Base-by-base conservation (phyloP, 35 echinoderm and acorn worm genomes). In the Lytechinus variegatus region DNA sequence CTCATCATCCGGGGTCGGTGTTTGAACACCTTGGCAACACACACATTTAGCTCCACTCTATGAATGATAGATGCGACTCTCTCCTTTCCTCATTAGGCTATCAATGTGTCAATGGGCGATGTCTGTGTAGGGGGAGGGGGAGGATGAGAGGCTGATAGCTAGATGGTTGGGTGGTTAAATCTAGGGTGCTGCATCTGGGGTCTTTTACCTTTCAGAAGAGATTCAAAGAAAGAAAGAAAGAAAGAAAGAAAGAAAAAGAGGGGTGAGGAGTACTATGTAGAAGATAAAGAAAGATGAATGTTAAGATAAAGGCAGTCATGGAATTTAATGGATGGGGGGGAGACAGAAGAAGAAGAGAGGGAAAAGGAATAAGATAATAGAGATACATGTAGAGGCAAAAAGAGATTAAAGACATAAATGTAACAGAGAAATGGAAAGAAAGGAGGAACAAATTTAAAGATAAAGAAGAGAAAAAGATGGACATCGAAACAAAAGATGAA, bases 11-110 rank as follows among this genome's bases (percentile, higher is more conserved):
- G 27, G 13, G 29, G 3, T 21, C 88, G 52, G 27, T 90, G 88
- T 90, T 90, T 90, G 88, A 90, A 90, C 88, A 90, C 88, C 88
- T 90, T 90, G 88, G 88, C 29, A 90, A 54, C 88, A 90, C 88
- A 90, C 88, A 52, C 52, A 44, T 52, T 54, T 90, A 54, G 88
- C 88, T 44, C 66, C 52, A 90, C 88, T 90, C 29, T 44, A 33
- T 52, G 29, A 54, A 90, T 90, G 88, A 90, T 90, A 90, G 88
- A 90, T 90, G 52, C 88, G 52, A 90, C 88, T 90, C 88, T 90
- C 88, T 90, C 88, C 16, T 90, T 90, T 90, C 29, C 11, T 90
- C 88, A 90, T 90, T 44, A 90, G 88, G 52, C 88, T 90, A 90
- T 90, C 88, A 54, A 90, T 54, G 52, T 90, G 88, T 90, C 88